A percentile compares a stretch with the other conserved stretches of the same genome.
Evolutionary conservation across 2,888 invertebrate genomes (phyloP).

Genomic region (Cyclophora punctaria): DNA sequence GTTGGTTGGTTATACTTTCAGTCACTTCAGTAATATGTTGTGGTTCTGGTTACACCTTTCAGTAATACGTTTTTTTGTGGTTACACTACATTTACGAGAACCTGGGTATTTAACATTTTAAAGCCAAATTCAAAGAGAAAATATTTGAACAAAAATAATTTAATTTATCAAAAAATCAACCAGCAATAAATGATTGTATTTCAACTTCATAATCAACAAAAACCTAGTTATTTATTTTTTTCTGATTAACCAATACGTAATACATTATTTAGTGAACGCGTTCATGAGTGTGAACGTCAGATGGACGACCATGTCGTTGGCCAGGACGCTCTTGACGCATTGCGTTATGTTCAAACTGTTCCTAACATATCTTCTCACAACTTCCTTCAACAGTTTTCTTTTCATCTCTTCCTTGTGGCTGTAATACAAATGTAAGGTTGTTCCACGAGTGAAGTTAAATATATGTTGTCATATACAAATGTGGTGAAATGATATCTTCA

Average conservation of each 20-base stretch:
- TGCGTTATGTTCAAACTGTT: constrained; percentile 17
- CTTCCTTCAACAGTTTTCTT: constrained; percentile 15
- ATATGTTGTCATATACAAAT: constrained; percentile 17
- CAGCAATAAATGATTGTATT: background rate
- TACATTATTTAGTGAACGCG: constrained; percentile 3
- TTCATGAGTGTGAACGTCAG: constrained; percentile 34
- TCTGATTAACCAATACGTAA: too few relatives aligned
- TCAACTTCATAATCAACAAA: too few relatives aligned
- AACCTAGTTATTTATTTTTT: too few relatives aligned
- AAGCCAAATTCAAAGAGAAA: too few relatives aligned
- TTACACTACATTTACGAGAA: too few relatives aligned
- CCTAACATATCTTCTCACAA: constrained; percentile 30
- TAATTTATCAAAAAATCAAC: background rate
- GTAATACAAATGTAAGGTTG: constrained; percentile 17
- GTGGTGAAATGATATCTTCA: background rate
- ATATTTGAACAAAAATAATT: background rate
- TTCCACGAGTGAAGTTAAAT: constrained; percentile 7
- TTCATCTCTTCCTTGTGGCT: constrained; percentile 25
- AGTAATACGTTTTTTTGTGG: too few relatives aligned
- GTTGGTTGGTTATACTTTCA: too few relatives aligned
- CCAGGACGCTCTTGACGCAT: constrained; percentile 26
- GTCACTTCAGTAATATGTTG: too few relatives aligned
- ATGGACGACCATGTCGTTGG: constrained; percentile 30
- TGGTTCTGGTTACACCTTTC: too few relatives aligned
- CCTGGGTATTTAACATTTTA: too few relatives aligned